phyloP scores from a whole-genome alignment of 2,797 vertebrate genomes.

The Danio jaintianensis region DNA sequence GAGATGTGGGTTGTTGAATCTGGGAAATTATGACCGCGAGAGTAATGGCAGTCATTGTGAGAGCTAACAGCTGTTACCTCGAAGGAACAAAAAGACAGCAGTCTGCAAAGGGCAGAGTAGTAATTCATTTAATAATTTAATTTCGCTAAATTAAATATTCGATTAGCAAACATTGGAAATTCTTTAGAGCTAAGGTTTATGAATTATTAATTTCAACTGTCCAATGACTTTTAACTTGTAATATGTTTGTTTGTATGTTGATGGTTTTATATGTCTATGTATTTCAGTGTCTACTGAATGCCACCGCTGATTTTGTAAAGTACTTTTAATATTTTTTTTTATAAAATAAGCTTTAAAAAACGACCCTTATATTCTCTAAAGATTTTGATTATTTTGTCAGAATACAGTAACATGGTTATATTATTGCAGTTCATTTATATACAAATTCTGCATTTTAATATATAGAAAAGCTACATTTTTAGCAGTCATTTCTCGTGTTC shows the following conservation, averaged over 20 bases:
- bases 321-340: background rate
- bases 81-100: background rate
- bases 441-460: background rate
- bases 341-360: background rate
- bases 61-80: slow-evolving; percentile 44
- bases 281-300: slow-evolving; percentile 37
- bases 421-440: background rate
- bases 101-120: background rate
- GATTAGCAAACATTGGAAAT: too few species aligned
- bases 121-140: too few species aligned
- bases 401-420: background rate
- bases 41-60: background rate
- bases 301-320: background rate
- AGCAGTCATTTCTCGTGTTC: background rate
- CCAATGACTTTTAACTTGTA: background rate
- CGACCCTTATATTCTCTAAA: too few species aligned
- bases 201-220: background rate
- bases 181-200: background rate
- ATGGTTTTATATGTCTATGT: background rate
- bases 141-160: background rate
- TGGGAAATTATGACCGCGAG: background rate
- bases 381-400: background rate
- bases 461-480: background rate
- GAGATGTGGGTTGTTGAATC: background rate
- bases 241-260: too few species aligned